A percentile compares a stretch with the other conserved stretches of the same genome.
Conservation (phyloP, 1,140 invertebrate genomes). For the Drosophila lowei region DNA sequence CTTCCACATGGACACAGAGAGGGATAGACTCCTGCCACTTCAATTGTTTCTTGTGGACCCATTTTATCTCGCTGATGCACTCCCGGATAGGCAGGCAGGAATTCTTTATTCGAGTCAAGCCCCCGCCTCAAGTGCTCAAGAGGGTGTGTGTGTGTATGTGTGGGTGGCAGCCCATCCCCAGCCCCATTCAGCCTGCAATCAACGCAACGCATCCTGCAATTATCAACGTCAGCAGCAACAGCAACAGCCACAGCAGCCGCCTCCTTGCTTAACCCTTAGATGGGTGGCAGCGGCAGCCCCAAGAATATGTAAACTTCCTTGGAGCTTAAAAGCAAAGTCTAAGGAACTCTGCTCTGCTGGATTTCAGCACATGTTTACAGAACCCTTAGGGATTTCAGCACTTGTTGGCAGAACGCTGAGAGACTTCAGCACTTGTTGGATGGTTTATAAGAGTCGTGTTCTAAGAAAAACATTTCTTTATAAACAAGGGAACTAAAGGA, state of each 20-base stretch:
- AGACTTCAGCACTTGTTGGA: no score
- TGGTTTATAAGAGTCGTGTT: no score
- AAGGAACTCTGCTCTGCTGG: neutral
- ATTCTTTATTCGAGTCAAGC: constrained; percentile 80
- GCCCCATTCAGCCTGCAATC: constrained; percentile 69
- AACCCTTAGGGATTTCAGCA: no score
- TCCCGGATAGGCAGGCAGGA: constrained; percentile 71
- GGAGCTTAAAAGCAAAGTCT: neutral
- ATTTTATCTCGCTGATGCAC: constrained; percentile 59
- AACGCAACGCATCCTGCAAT: constrained; percentile 79
- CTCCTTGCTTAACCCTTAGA: constrained; percentile 33
- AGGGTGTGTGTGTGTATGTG: constrained; percentile 5
- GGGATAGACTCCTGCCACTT: constrained; percentile 30
- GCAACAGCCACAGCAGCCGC: constrained; percentile 30
- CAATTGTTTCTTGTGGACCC: constrained; percentile 72
- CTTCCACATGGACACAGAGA: constrained; percentile 17
- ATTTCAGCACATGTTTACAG: no score
- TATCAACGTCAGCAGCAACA: constrained; percentile 62
- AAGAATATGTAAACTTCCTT: neutral
- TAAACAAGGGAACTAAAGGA: no score
- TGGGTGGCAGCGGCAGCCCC: constrained; percentile 1
- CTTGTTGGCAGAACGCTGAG: no score
- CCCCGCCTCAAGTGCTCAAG: constrained; percentile 51
- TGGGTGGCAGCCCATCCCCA: constrained; percentile 25
- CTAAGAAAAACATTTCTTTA: no score